Conservation (phyloP, 2,888 invertebrate genomes). For the Gonocerus acuteangulatus region DNA sequence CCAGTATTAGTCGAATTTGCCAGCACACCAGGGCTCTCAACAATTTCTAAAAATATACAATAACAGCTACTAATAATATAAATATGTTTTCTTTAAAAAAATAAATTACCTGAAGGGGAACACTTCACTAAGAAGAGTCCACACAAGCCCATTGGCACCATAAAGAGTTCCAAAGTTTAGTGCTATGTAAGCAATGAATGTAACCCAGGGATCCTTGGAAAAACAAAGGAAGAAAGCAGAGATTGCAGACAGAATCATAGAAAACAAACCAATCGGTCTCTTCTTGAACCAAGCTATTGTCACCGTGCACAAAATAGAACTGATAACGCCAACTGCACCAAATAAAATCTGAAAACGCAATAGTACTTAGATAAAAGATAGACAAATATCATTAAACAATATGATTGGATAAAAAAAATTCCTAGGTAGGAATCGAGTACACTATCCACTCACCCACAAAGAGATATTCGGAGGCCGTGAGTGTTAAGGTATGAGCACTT, state of each 20-base stretch:
- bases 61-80: no score
- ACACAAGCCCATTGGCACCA: slow-evolving; percentile 47
- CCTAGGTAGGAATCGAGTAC: no score
- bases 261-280: slow-evolving; percentile 46
- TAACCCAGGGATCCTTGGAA: slow-evolving; percentile 43
- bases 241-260: slow-evolving; percentile 45
- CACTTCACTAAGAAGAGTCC: slow-evolving; percentile 53
- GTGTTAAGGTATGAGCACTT: no score
- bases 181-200: slow-evolving; percentile 45
- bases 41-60: no score
- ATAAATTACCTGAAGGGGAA: slow-evolving; percentile 49
- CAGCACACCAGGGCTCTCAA: no score
- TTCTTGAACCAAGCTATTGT: slow-evolving; percentile 48
- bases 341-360: slow-evolving; percentile 48
- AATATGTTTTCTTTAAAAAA: no score
- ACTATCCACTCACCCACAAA: no score
- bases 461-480: no score
- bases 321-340: slow-evolving; percentile 47
- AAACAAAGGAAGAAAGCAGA: slow-evolving; percentile 29
- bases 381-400: no score
- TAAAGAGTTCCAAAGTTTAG: slow-evolving; percentile 45
- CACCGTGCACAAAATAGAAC: slow-evolving; percentile 45
- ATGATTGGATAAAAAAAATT: no score
- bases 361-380: no score
- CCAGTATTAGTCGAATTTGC: no score